These are phyloP conservation scores for Acrocera orbiculus DNA, from an alignment of 2,888 invertebrate genomes.

Conservation along the genomic window DNA sequence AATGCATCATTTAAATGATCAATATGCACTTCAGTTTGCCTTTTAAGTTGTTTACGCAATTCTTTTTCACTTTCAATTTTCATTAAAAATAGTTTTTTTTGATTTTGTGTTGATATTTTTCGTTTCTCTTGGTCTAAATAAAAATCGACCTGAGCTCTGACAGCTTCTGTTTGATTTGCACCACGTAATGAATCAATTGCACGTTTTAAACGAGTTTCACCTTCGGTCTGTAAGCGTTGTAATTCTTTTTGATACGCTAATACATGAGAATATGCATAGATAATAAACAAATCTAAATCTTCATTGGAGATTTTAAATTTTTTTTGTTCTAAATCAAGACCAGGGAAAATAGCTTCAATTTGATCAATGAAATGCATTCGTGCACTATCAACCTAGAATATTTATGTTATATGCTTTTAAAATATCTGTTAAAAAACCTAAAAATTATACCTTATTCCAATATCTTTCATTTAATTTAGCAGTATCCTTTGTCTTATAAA, in stretches of 20 bases:
- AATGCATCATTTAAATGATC: slow-evolving; percentile 64
- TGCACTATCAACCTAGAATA: slow-evolving; percentile 32
- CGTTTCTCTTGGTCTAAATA: slow-evolving; percentile 51
- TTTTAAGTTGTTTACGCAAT: slow-evolving; percentile 58
- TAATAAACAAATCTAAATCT: slow-evolving; percentile 57
- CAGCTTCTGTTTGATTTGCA: slow-evolving; percentile 36
- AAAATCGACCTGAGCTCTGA: slow-evolving; percentile 42
- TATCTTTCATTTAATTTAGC: slow-evolving; percentile 57
- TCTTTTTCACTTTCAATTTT: slow-evolving; percentile 51
- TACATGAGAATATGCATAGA: slow-evolving; percentile 61
- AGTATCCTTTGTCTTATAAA: slow-evolving; percentile 37
- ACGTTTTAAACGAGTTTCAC: slow-evolving; percentile 41
- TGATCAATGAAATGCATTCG: slow-evolving; percentile 44
- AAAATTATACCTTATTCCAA: slow-evolving; percentile 50
- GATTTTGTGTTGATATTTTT: slow-evolving; percentile 47
- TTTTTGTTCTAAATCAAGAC: slow-evolving; percentile 48
- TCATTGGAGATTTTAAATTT: slow-evolving; percentile 40
- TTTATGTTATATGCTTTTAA: too few relatives aligned
- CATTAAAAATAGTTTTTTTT: slow-evolving; percentile 45
- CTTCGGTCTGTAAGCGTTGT: slow-evolving; percentile 47
- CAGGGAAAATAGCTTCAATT: slow-evolving; percentile 53
- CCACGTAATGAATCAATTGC: slow-evolving; percentile 43
- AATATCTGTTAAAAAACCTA: too few relatives aligned
- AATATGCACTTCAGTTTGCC: slow-evolving; percentile 71
- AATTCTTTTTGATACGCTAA: slow-evolving; percentile 61